Base-by-base conservation (phyloP, 2,888 invertebrate genomes). In the Oscheius myriophilus region DNA sequence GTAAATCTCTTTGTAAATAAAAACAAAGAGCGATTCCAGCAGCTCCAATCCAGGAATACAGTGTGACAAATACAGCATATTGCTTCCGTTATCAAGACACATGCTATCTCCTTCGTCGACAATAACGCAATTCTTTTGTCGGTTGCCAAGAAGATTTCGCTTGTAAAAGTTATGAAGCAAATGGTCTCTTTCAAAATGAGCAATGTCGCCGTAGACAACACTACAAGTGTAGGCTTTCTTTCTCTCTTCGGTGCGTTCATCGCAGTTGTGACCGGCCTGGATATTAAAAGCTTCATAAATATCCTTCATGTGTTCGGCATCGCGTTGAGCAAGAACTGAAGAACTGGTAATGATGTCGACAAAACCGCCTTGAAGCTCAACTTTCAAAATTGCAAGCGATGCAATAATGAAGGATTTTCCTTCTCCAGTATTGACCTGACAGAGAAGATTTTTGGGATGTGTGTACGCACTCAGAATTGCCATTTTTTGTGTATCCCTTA, bases 41-140 rank as follows among this genome's bases (percentile, higher is more conserved):
- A 84, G 80, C 51, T 87, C 86, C 65, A 88, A 68, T 2, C 85
- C 87, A 11, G 87, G 82, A 26, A 87, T 74, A 16, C 83, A 82
- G 45, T 87, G 84, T 0, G 87, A 87, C 42, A 88, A 75, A 62
- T 87, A 87, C 3, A 87, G 79, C 42, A 87, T 86, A 70, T 88
- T 86, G 55, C 84, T 86, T 4, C 87, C 87, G 55, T 87, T 87
- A 73, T 88, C 88, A 3, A 88, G 78, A 45, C 88, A 68, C 87
- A 88, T 87, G 69, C 85, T 87, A 70, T 88, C 88, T 0, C 88
- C 88, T 79, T 88, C 88, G 70, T 88, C 88, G 2, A 88, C 81
- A 11, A 88, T 84, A 0, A 87, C 84, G 18, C 75, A 78, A 14
- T 80, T 75, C 65, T 83, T 84, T 6, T 64, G 71, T 41, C 86